Conservation (phyloP, 2,888 invertebrate species). For the Erebia palarica region DNA sequence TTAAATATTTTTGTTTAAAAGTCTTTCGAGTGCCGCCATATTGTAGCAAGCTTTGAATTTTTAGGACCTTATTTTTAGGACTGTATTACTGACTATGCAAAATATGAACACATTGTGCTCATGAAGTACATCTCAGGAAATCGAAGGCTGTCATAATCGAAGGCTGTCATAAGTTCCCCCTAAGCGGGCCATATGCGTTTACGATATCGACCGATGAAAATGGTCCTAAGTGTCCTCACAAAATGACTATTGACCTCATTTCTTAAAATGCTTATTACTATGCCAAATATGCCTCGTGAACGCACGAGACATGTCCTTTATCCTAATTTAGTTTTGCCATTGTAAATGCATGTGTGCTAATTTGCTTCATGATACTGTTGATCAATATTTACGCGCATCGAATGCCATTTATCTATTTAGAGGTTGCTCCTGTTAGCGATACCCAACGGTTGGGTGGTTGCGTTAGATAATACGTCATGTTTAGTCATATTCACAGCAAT, state of each 20-base stretch:
- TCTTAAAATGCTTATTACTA: slow-evolving; percentile 3
- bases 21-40: too few species aligned
- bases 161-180: too few species aligned
- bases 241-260: neutral
- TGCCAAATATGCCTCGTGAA: neutral
- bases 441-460: slow-evolving; percentile 16
- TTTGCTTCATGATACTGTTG: slow-evolving; percentile 34
- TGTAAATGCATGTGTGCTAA: slow-evolving; percentile 10
- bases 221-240: neutral
- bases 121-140: too few species aligned
- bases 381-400: slow-evolving; percentile 31
- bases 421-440: slow-evolving; percentile 18
- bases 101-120: too few species aligned
- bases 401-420: slow-evolving; percentile 22
- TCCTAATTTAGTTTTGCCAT: slow-evolving; percentile 20
- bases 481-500: neutral
- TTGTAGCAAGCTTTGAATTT: too few species aligned
- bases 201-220: too few species aligned
- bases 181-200: too few species aligned
- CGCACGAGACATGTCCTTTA: slow-evolving; percentile 16
- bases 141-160: too few species aligned
- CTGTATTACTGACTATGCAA: too few species aligned
- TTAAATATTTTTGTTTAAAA: too few species aligned
- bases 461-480: slow-evolving; percentile 8
- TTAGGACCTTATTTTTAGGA: too few species aligned